These are phyloP conservation scores for Acarapis woodi DNA, from an alignment of 1,140 invertebrate species.

Conservation along the genomic window DNA sequence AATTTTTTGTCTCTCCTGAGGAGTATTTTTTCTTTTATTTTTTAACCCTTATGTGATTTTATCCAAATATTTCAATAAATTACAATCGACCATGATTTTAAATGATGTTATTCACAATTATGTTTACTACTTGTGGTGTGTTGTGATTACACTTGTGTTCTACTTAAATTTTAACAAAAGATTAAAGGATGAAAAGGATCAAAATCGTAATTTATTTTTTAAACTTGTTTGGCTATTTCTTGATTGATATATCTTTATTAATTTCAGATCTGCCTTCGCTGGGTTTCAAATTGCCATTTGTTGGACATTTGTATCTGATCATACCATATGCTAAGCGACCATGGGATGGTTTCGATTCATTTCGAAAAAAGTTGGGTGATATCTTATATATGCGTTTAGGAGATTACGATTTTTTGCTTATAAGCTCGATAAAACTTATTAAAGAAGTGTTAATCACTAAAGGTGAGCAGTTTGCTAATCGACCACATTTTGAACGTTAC, in stretches of 20 bases:
- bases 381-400: conserved; percentile 41
- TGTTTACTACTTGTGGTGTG: no score
- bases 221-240: no score
- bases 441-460: conserved; percentile 47
- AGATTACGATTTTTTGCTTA: conserved; percentile 33
- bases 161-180: no score
- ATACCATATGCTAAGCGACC: conserved; percentile 20
- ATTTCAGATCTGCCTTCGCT: conserved; percentile 21
- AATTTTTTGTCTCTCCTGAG: no score
- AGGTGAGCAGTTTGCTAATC: conserved; percentile 41
- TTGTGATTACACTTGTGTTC: no score
- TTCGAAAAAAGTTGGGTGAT: conserved; percentile 37
- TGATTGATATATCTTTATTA: not conserved
- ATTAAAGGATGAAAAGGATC: no score
- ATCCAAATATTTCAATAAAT: no score
- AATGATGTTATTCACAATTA: no score
- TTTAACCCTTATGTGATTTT: no score
- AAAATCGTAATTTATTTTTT: no score
- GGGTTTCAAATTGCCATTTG: conserved; percentile 3
- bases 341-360: conserved; percentile 35
- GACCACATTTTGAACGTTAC: conserved; percentile 43
- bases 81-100: no score
- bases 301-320: conserved; percentile 9
- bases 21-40: no score
- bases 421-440: conserved; percentile 38